phyloP scores from a whole-genome alignment of 1,140 invertebrate species.

The Papilio dardanus region DNA sequence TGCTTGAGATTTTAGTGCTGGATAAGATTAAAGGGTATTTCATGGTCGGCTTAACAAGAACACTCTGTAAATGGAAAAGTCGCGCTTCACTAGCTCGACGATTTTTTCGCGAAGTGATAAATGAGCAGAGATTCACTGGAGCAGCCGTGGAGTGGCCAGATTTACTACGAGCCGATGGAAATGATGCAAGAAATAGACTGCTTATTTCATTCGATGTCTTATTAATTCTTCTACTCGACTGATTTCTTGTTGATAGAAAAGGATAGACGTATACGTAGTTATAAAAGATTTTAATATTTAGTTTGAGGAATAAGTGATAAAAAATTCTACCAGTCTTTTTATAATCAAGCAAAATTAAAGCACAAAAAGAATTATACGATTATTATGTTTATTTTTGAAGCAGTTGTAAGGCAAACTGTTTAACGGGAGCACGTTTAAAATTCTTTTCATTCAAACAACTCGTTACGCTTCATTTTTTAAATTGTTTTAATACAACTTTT shows the following conservation, averaged over 20 bases:
- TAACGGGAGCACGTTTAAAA: constrained; percentile 16
- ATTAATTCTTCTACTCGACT: constrained; percentile 5
- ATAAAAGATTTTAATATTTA: no score
- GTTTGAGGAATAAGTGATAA: background rate
- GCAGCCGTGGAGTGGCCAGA: constrained; percentile 7
- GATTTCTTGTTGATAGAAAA: background rate
- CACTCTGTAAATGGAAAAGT: constrained; percentile 26
- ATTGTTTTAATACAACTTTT: constrained; percentile 33
- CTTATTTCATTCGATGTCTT: background rate
- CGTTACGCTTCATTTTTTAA: constrained; percentile 26
- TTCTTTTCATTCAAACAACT: constrained; percentile 29
- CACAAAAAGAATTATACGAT: constrained; percentile 14
- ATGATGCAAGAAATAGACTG: constrained; percentile 16
- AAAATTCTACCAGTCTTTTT: background rate
- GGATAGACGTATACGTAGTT: no score
- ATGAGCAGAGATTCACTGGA: background rate
- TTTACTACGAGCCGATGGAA: constrained; percentile 9
- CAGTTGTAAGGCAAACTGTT: constrained; percentile 19
- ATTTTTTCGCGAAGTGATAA: constrained; percentile 27
- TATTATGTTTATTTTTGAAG: constrained; percentile 25
- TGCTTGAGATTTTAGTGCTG: background rate
- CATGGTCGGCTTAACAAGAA: constrained; percentile 26
- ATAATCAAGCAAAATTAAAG: background rate
- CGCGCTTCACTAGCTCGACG: constrained; percentile 10
- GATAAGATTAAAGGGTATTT: constrained; percentile 22